Conservation (phyloP, 2,113 vertebrate genomes). For the Pristiophorus japonicus region DNA sequence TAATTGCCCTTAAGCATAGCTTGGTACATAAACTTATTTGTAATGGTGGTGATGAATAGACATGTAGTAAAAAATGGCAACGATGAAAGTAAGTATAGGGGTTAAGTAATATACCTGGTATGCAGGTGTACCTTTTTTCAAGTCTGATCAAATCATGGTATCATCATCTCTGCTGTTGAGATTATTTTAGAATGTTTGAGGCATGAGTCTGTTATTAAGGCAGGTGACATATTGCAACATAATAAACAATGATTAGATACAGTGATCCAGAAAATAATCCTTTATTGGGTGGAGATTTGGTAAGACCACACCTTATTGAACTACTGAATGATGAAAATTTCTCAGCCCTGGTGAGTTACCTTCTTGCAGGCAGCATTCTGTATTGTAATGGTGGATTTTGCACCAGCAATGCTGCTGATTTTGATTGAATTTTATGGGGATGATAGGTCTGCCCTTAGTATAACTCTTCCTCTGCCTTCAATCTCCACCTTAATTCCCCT, state of each 20-base stretch:
- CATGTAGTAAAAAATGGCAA: neutral
- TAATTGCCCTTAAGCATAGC: no score
- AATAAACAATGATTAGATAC: neutral
- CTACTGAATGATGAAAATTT: neutral
- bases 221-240: neutral
- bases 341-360: neutral
- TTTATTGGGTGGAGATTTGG: neutral
- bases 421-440: neutral
- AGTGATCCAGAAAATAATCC: constrained; percentile 1
- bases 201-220: neutral
- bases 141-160: neutral
- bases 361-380: neutral
- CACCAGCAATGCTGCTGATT: neutral
- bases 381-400: neutral
- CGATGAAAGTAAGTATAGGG: neutral
- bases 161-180: neutral
- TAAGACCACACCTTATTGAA: neutral
- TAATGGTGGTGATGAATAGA: neutral
- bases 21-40: neutral
- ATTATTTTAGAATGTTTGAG: neutral
- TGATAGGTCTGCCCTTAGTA: neutral
- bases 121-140: neutral
- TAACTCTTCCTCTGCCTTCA: neutral
- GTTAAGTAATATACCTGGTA: neutral
- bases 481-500: neutral